These are phyloP conservation scores for Amblyjoppa proteus DNA, from an alignment of 2,888 invertebrate genomes.

Conservation along the genomic window DNA sequence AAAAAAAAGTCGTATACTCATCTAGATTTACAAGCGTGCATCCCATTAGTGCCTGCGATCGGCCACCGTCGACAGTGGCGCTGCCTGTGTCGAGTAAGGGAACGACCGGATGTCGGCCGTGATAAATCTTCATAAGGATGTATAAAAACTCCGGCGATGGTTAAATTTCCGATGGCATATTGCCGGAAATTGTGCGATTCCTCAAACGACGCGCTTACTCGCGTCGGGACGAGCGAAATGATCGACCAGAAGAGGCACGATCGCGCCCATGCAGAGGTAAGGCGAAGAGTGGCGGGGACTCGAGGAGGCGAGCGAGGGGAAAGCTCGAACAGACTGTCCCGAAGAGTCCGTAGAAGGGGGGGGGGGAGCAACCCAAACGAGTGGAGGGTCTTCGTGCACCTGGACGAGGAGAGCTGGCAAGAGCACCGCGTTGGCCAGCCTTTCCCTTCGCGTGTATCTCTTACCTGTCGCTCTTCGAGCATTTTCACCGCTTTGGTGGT, in stretches of 20 bases:
- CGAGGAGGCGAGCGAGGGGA: slow-evolving; percentile 40
- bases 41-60: neutral
- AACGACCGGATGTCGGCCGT: neutral
- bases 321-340: slow-evolving; percentile 27
- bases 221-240: slow-evolving; percentile 16
- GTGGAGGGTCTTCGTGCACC: slow-evolving; percentile 80
- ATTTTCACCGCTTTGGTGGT: slow-evolving; percentile 54
- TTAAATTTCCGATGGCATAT: neutral
- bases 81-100: neutral
- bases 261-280: slow-evolving; percentile 18
- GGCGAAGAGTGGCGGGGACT: slow-evolving; percentile 36
- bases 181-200: slow-evolving; percentile 2
- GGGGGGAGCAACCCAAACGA: slow-evolving; percentile 67
- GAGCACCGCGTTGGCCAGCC: slow-evolving; percentile 74
- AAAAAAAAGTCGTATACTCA: neutral
- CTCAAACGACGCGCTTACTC: neutral
- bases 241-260: slow-evolving; percentile 26
- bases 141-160: neutral
- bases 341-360: slow-evolving; percentile 21
- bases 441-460: slow-evolving; percentile 77
- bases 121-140: neutral
- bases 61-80: neutral
- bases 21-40: neutral
- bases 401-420: slow-evolving; percentile 70
- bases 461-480: slow-evolving; percentile 71